Evolutionary conservation across 1,140 invertebrate species (phyloP), one percentile per base, ranked within the genome.

Genomic region (Zeugodacus cucurbitae): DNA sequence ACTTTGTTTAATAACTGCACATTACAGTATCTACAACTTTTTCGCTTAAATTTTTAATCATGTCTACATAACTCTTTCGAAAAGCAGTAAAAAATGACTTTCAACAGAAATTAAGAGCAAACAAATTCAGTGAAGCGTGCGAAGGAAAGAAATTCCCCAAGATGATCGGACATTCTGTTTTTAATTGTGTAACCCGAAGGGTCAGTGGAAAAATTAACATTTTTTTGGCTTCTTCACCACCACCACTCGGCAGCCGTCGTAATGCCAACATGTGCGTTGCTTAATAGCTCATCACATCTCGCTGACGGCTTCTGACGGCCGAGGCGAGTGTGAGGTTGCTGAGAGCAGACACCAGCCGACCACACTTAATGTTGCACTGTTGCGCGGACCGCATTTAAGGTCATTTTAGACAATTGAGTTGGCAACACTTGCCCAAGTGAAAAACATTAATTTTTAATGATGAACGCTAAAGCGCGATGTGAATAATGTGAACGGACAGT

Each of bases 391-490:
- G 34, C 8, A 74, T 34, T 74, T 37, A 74, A 44, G 70, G 37
- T 59, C 85, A 74, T 57, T 86, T 57, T 86, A 57, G 17, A 86
- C 85, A 86, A 86, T 58, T 86, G 85, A 58, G 85, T 57, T 54
- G 85, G 85, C 48, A 57, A 86, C 85, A 57, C 44, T 59, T 86
- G 85, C 17, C 29, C 85, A 34, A 86, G 85, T 58, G 59, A 44
- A 62, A 62, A 34, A 54, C 54, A 59, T 58, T 87, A 87, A 87
- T 87, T 87, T 87, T 62, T 87, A 87, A 87, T 87, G 86, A 87
- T 41, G 48, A 58, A 62, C 86, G 57, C 54, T 17, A 86, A 59
- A 29, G 6, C 6, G 48, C 14, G 8, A 59, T 34, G 22, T 6
- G 17, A 7, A 26, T 62, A 87, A n/a, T 2, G 37, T 3, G 26